Percentiles rank a stretch among this genome's conserved stretches.
These are phyloP conservation scores for Catharus minimus DNA, from an alignment of 2,113 vertebrate species.

Conservation along the genomic window DNA sequence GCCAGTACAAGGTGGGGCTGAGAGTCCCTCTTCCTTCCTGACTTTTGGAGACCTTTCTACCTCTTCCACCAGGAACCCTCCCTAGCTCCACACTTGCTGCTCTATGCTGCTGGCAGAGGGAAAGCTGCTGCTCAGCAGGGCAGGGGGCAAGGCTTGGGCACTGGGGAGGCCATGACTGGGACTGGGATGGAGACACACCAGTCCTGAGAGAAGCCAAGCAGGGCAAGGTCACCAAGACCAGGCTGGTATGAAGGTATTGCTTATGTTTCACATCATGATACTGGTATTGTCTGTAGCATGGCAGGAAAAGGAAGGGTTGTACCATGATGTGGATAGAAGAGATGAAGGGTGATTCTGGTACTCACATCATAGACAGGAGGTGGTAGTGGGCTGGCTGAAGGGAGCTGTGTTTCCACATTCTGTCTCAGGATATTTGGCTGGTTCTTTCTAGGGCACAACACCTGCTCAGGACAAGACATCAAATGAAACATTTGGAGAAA, in stretches of 20 bases:
- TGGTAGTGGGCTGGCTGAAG: neutral
- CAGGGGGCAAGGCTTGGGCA: neutral
- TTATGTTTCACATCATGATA: neutral
- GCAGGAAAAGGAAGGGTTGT: neutral
- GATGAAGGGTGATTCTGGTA: neutral
- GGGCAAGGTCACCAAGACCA: neutral
- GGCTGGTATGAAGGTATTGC: neutral
- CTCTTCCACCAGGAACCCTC: neutral
- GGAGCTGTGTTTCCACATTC: neutral
- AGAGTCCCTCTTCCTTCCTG: neutral
- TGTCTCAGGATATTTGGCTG: neutral
- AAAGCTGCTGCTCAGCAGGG: neutral
- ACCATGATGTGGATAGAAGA: neutral
- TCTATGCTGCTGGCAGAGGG: neutral
- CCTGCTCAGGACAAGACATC: conserved; percentile 22
- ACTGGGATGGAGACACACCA: neutral
- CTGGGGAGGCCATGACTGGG: neutral
- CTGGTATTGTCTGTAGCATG: neutral
- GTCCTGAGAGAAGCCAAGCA: neutral
- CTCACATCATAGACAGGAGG: conserved; percentile 49
- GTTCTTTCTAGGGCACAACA: conserved; percentile 9
- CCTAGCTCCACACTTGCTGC: neutral
- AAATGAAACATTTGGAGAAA: neutral
- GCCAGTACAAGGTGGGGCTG: neutral
- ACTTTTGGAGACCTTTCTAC: neutral